Evolutionary conservation across 2,797 vertebrate genomes (phyloP).

Genomic region (Eulemur rubriventer): DNA sequence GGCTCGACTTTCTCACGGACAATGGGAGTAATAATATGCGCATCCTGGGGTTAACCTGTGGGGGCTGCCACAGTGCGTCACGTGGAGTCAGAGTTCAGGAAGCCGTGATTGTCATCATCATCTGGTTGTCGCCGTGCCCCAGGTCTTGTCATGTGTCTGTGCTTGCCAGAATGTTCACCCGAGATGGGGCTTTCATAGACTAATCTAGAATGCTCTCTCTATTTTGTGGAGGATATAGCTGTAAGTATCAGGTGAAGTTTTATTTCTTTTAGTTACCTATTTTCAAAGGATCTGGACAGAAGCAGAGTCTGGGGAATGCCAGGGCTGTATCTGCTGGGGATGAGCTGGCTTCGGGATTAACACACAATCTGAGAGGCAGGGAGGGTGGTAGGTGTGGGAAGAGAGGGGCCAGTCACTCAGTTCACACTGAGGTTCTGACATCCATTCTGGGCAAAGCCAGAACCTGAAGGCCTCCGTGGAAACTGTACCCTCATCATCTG

Average conservation of each 20-base stretch:
- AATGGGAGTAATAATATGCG: not conserved
- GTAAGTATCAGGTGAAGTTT: not conserved
- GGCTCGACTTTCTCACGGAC: not conserved
- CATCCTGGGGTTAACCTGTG: not conserved
- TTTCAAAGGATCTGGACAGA: conserved; percentile 25
- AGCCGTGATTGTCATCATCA: not conserved
- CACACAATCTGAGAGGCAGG: not conserved
- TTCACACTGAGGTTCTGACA: not conserved
- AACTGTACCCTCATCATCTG: not conserved
- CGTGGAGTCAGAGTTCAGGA: not conserved
- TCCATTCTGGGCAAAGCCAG: not conserved
- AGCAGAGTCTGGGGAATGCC: not conserved
- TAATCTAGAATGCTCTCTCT: not conserved
- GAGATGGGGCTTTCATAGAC: not conserved
- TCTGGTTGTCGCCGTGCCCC: not conserved
- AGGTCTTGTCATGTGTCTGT: not conserved
- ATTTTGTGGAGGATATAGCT: not conserved
- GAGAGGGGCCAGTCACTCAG: not conserved
- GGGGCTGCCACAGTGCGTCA: not conserved
- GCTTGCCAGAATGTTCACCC: not conserved
- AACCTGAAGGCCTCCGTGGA: not conserved
- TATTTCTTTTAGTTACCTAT: not conserved
- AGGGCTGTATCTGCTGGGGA: not conserved
- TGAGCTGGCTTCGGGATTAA: not conserved
- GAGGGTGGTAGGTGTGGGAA: not conserved